Conservation (phyloP, 1,140 invertebrate genomes). For the Drosophila jambulina region DNA sequence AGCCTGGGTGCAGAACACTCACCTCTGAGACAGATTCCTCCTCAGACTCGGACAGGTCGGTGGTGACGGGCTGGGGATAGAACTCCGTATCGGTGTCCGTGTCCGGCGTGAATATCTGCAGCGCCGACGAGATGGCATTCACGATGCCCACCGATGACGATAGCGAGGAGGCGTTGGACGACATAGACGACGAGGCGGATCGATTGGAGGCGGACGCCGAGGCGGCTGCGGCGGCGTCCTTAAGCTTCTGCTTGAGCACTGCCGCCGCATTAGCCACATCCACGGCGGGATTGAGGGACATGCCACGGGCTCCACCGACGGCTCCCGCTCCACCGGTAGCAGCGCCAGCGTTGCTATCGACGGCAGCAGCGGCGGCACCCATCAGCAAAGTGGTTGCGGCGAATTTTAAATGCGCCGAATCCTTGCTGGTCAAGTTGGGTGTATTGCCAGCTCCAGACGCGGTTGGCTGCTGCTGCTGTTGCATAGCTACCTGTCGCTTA, state of each 20-base stretch:
- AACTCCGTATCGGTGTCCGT: conserved; percentile 87
- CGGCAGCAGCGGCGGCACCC: conserved; percentile 72
- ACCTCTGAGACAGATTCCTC: conserved; percentile 97
- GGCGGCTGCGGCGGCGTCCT: conserved; percentile 63
- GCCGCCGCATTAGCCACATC: conserved; percentile 69
- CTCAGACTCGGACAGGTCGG: conserved; percentile 95
- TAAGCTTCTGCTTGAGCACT: conserved; percentile 76
- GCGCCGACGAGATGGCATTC: conserved; percentile 71
- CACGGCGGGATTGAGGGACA: conserved; percentile 42
- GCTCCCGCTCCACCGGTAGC: conserved; percentile 39
- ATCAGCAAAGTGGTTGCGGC: conserved; percentile 69
- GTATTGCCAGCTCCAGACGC: conserved; percentile 28
- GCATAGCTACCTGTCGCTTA: conserved; percentile 71
- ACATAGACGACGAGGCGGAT: conserved; percentile 70
- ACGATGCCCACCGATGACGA: conserved; percentile 74
- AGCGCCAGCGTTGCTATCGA: conserved; percentile 67
- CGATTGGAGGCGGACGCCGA: conserved; percentile 61
- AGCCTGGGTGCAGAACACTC: conserved; percentile 70
- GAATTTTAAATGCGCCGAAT: conserved; percentile 74
- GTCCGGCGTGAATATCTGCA: conserved; percentile 76
- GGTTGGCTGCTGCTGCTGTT: conserved; percentile 50
- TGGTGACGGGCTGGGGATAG: conserved; percentile 90
- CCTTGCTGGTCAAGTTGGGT: conserved; percentile 52
- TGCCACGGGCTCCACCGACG: conserved; percentile 22
- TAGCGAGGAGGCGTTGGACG: conserved; percentile 76